Conservation (phyloP, 2,113 vertebrate genomes). For the Eretmochelys imbricata region DNA sequence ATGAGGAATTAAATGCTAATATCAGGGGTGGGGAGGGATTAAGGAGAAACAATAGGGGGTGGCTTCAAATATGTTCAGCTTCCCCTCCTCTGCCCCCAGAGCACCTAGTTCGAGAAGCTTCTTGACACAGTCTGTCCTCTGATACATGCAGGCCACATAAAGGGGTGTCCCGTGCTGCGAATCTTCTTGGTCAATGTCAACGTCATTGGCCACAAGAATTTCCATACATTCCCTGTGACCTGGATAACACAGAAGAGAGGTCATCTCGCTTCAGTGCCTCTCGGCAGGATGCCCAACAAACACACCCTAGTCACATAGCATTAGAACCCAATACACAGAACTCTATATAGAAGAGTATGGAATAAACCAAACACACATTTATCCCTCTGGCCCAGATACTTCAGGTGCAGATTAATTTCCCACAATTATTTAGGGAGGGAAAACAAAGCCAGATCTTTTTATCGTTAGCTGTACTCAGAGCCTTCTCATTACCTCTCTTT, state of each 20-base stretch:
- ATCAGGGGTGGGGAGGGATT: background rate
- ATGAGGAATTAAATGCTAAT: background rate
- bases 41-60: accelerated
- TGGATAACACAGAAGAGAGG: constrained; percentile 48
- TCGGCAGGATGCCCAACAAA: background rate
- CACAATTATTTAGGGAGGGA: accelerated
- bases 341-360: background rate
- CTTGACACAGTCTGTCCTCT: constrained; percentile 84
- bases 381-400: accelerated
- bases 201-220: constrained; percentile 85
- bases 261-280: background rate
- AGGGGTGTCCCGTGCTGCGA: constrained; percentile 84
- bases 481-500: constrained; percentile 81
- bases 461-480: background rate
- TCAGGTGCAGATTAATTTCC: background rate
- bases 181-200: constrained; percentile 85
- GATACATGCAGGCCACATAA: constrained; percentile 85
- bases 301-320: background rate
- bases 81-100: background rate
- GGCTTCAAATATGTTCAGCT: background rate
- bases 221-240: constrained; percentile 92
- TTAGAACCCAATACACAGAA: background rate
- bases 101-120: constrained; percentile 89
- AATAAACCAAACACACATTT: background rate
- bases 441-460: background rate